Evolutionary conservation across 1,140 invertebrate genomes (phyloP).

Genomic region (Bombus difficillimus): DNA sequence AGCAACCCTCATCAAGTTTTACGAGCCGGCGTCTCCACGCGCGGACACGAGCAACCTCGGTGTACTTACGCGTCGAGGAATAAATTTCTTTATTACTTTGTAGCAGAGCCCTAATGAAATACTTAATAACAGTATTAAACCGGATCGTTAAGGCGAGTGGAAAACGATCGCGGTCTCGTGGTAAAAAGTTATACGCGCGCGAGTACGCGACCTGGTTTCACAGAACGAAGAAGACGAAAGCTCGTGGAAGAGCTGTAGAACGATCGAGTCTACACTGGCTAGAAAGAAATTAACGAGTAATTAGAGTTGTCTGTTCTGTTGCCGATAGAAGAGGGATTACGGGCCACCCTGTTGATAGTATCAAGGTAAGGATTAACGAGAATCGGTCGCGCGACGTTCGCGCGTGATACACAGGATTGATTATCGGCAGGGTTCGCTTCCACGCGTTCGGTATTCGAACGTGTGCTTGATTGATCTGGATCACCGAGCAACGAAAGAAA

Average conservation of each 20-base stretch:
- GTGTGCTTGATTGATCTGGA: neutral
- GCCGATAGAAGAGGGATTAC: slow-evolving; percentile 44
- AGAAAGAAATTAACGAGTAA: slow-evolving; percentile 44
- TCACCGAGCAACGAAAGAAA: neutral
- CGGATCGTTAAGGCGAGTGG: slow-evolving; percentile 18
- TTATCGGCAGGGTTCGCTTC: slow-evolving; percentile 5
- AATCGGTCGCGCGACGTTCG: slow-evolving; percentile 7
- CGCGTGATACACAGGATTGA: slow-evolving; percentile 7
- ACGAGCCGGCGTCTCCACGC: slow-evolving; percentile 12
- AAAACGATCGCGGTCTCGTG: neutral
- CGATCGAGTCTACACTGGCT: neutral
- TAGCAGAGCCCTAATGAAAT: slow-evolving; percentile 31
- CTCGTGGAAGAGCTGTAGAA: neutral
- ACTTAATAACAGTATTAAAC: slow-evolving; percentile 40
- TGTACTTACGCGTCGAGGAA: neutral
- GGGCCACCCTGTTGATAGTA: slow-evolving; percentile 17
- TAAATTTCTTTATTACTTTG: slow-evolving; percentile 52
- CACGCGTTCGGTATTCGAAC: neutral
- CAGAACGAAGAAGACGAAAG: neutral
- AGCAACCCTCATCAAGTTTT: slow-evolving; percentile 34
- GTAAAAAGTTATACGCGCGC: slow-evolving; percentile 4
- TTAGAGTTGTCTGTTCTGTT: slow-evolving; percentile 37
- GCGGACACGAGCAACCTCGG: too few species aligned
- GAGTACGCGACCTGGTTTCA: slow-evolving; percentile 30
- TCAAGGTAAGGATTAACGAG: slow-evolving; percentile 16